These are phyloP conservation scores for Noctilio leporinus DNA, from an alignment of 2,113 vertebrate species.

Conservation along the genomic window DNA sequence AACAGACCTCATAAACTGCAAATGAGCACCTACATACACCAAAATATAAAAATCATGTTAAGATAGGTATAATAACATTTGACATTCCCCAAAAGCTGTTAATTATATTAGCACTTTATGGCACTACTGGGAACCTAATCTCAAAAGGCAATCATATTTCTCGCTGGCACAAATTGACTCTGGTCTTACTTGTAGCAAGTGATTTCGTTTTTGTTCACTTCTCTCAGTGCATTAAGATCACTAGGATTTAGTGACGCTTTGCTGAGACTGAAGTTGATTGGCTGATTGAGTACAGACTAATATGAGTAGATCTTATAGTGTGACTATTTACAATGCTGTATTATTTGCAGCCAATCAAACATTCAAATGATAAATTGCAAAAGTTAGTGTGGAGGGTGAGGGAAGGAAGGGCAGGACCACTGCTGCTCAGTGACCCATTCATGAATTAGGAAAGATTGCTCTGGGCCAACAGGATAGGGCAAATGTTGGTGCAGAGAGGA, in stretches of 20 bases:
- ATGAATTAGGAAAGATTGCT: background rate
- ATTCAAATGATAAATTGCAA: background rate
- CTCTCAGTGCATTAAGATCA: background rate
- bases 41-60: background rate
- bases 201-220: background rate
- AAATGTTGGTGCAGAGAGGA: background rate
- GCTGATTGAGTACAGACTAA: background rate
- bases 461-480: background rate
- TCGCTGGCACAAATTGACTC: background rate
- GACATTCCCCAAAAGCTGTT: background rate
- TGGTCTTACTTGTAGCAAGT: background rate
- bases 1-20: too few relatives aligned
- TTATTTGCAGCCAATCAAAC: background rate
- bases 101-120: background rate
- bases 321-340: background rate
- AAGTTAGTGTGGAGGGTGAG: background rate
- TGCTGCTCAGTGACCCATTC: background rate
- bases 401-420: accelerated
- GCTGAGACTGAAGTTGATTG: background rate
- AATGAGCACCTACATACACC: background rate
- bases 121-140: background rate
- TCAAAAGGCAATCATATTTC: background rate
- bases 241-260: background rate
- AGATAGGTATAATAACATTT: background rate
- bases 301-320: background rate